These are phyloP conservation scores for Selenia dentaria DNA, from an alignment of 2,888 invertebrate species.

Conservation along the genomic window DNA sequence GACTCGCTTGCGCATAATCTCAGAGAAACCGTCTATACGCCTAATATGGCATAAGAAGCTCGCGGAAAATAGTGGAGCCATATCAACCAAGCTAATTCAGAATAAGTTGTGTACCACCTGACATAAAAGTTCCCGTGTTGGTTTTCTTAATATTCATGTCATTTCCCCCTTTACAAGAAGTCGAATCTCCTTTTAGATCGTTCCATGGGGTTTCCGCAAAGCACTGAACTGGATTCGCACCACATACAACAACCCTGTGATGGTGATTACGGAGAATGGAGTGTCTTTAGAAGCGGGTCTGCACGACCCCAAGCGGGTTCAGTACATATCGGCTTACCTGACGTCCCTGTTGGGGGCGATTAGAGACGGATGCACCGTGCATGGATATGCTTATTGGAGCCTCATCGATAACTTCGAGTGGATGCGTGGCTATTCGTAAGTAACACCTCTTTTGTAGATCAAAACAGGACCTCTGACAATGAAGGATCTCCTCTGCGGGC, in stretches of 20 bases:
- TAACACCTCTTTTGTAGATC: slow-evolving; percentile 29
- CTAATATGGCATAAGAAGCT: too few relatives aligned
- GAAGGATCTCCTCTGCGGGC: too few relatives aligned
- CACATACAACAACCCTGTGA: slow-evolving; percentile 83
- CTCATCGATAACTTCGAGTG: slow-evolving; percentile 94
- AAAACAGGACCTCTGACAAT: too few relatives aligned
- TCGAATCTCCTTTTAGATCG: slow-evolving; percentile 83
- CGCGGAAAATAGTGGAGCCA: too few relatives aligned
- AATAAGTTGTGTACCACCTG: too few relatives aligned
- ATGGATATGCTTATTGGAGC: slow-evolving; percentile 91
- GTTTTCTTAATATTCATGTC: too few relatives aligned
- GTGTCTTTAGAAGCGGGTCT: slow-evolving; percentile 73
- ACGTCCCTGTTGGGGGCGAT: slow-evolving; percentile 74
- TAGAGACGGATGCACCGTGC: slow-evolving; percentile 83
- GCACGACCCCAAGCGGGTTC: slow-evolving; percentile 75
- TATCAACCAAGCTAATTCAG: too few relatives aligned
- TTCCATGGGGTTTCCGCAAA: slow-evolving; percentile 87
- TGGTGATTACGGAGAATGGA: slow-evolving; percentile 87
- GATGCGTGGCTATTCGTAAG: slow-evolving; percentile 88
- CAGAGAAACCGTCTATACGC: too few relatives aligned
- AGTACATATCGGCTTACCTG: slow-evolving; percentile 80
- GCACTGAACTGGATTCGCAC: slow-evolving; percentile 85
- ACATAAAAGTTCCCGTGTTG: too few relatives aligned
- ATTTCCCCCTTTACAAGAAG: too few relatives aligned
- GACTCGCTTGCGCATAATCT: too few relatives aligned